These are phyloP conservation scores for Lamellibrachia columna DNA, from an alignment of 2,888 invertebrate genomes.

Conservation along the genomic window DNA sequence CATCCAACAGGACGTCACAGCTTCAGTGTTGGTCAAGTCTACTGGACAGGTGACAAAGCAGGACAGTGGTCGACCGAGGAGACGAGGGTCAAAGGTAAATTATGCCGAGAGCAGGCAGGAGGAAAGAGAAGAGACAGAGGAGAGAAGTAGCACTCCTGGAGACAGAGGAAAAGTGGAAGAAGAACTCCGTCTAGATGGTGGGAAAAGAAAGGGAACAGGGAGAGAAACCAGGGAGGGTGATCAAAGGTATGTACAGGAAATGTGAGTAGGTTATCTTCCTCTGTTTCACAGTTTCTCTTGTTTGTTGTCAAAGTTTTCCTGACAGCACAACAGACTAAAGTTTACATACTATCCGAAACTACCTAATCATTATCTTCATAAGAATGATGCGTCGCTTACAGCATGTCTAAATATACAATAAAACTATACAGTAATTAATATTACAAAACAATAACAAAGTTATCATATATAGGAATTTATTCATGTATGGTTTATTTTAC, in stretches of 20 bases:
- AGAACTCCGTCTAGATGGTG: background rate
- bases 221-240: background rate
- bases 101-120: background rate
- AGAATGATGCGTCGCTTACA: background rate
- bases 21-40: background rate
- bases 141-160: background rate
- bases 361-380: background rate
- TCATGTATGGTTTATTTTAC: background rate
- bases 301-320: background rate
- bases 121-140: constrained; percentile 13
- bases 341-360: background rate
- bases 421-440: background rate
- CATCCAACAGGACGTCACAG: background rate
- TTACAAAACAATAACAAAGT: background rate
- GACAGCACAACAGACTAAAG: background rate
- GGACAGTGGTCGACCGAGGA: background rate
- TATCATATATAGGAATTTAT: background rate
- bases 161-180: background rate
- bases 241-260: background rate
- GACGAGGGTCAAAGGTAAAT: background rate
- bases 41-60: constrained; percentile 7
- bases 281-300: background rate
- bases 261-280: background rate
- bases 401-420: background rate
- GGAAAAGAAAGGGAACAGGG: background rate